Evolutionary conservation across 2,113 vertebrate genomes (phyloP).

Genomic region (Pelodiscus sinensis): DNA sequence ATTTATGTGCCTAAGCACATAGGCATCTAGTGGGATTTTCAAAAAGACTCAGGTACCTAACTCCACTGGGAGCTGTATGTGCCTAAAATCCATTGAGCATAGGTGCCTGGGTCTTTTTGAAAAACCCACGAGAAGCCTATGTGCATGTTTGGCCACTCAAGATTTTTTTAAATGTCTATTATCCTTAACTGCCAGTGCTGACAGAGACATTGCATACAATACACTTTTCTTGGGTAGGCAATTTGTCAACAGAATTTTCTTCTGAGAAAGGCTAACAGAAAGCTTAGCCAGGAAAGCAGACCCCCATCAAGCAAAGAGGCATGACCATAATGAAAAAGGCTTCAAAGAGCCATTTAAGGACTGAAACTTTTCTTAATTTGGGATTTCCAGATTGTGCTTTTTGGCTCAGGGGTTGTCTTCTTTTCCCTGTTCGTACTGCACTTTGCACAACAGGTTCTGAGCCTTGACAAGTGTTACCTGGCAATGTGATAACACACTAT

Average conservation of each 20-base stretch:
- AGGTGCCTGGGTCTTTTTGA: background rate
- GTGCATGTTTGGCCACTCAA: background rate
- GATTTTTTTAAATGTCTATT: background rate
- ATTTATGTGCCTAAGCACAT: background rate
- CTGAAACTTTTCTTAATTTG: background rate
- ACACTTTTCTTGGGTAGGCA: background rate
- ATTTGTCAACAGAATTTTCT: background rate
- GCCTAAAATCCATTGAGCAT: background rate
- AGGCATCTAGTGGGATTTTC: background rate
- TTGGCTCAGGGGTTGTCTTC: background rate
- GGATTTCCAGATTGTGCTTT: slow-evolving; percentile 12
- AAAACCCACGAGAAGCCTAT: background rate
- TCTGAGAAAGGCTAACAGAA: background rate
- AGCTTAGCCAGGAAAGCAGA: background rate
- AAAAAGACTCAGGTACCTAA: background rate
- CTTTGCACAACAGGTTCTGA: background rate
- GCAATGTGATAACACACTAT: background rate
- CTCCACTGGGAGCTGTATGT: rapidly evolving
- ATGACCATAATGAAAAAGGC: background rate
- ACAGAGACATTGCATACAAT: background rate
- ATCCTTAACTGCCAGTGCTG: background rate
- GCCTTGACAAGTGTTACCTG: background rate
- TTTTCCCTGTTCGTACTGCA: background rate
- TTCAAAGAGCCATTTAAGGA: slow-evolving; percentile 2
- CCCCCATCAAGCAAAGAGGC: background rate